A percentile compares a stretch with the other conserved stretches of the same genome.
Conservation (phyloP, 2,797 vertebrate species). For the Gephyroberyx darwinii region DNA sequence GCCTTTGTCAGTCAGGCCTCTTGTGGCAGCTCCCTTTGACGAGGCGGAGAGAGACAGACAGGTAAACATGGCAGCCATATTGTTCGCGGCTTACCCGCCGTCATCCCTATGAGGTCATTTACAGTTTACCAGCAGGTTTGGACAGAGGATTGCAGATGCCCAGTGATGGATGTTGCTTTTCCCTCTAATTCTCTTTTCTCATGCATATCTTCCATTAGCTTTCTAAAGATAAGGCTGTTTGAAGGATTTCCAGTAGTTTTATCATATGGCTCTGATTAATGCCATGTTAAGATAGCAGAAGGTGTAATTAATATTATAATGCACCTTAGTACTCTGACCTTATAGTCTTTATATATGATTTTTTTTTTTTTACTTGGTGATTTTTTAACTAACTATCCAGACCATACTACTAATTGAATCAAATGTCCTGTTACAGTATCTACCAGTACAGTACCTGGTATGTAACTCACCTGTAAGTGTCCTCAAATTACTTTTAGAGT, state of each 20-base stretch:
- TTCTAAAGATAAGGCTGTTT: conserved; percentile 50
- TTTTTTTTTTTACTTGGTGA: conserved; percentile 35
- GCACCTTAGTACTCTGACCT: conserved; percentile 36
- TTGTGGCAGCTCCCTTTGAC: conserved; percentile 69
- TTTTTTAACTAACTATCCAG: conserved; percentile 17
- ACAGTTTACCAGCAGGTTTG: conserved; percentile 75
- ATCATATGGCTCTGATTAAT: conserved; percentile 64
- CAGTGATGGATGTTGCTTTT: conserved; percentile 46
- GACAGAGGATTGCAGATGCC: conserved; percentile 40
- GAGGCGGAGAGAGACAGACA: conserved; percentile 64
- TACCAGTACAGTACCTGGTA: background rate
- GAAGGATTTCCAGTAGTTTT: conserved; percentile 54
- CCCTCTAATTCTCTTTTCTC: conserved; percentile 24
- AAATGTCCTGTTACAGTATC: background rate
- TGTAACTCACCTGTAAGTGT: background rate
- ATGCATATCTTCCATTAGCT: conserved; percentile 45
- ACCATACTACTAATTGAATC: background rate
- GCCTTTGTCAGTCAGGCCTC: conserved; percentile 77
- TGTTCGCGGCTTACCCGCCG: conserved; percentile 73
- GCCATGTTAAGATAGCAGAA: conserved; percentile 59
- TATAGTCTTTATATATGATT: conserved; percentile 19
- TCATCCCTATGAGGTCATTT: conserved; percentile 75
- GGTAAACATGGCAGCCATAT: conserved; percentile 75
- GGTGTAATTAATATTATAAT: conserved; percentile 59
- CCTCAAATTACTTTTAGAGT: conserved; percentile 4